These are phyloP conservation scores for Rhynchonycteris naso DNA, from an alignment of 2,797 vertebrate species.

Conservation along the genomic window DNA sequence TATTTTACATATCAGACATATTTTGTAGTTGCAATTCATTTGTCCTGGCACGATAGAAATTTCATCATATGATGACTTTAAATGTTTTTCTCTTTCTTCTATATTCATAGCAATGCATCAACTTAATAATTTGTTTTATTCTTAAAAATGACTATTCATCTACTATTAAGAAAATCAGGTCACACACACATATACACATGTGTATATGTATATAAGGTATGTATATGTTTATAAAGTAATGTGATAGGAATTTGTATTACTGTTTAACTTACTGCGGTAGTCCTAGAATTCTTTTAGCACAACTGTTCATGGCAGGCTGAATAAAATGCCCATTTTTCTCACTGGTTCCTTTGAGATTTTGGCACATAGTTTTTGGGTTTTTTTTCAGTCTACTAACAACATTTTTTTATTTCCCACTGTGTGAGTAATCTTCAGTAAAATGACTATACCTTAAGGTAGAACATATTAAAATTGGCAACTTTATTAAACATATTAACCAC, in stretches of 20 bases:
- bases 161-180: conserved; percentile 40
- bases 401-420: conserved; percentile 25
- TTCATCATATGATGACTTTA: not conserved
- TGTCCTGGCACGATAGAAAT: not conserved
- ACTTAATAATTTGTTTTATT: conserved; percentile 28
- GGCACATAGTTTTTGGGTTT: not conserved
- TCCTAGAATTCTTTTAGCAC: conserved; percentile 51
- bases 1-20: not conserved
- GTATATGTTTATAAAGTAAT: not conserved
- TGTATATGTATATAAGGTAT: not conserved
- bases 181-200: not conserved
- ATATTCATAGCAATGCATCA: not conserved
- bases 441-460: conserved; percentile 60
- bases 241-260: not conserved
- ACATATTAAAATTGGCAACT: conserved; percentile 69
- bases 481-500: conserved; percentile 55
- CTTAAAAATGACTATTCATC: not conserved
- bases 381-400: not conserved
- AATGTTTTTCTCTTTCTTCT: not conserved
- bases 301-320: not conserved
- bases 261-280: conserved; percentile 42
- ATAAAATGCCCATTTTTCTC: conserved; percentile 37
- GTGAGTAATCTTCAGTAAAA: conserved; percentile 59
- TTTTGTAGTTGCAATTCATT: conserved; percentile 23
- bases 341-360: conserved; percentile 56